Percentiles rank a stretch among this genome's conserved stretches.
Evolutionary conservation across 2,888 invertebrate genomes (phyloP).

Genomic region (Phaonia tiefii): DNA sequence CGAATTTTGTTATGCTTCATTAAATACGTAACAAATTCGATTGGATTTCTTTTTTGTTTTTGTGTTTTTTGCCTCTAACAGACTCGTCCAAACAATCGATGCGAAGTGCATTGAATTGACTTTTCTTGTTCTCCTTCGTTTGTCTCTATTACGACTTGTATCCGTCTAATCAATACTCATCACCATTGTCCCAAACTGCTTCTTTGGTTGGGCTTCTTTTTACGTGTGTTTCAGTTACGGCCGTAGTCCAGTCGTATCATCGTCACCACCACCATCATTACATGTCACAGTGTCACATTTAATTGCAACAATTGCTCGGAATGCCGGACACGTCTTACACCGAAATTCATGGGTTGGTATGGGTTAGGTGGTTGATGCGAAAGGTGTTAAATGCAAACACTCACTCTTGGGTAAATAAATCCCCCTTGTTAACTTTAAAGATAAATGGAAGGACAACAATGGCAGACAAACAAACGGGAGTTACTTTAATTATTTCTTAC

Average conservation of each 20-base stretch:
- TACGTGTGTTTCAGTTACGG: slow-evolving; percentile 18
- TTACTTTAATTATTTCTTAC: slow-evolving; percentile 35
- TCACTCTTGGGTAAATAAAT: neutral
- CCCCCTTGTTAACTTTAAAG: slow-evolving; percentile 53
- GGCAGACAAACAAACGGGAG: neutral
- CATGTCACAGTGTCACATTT: slow-evolving; percentile 57
- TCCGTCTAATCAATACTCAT: slow-evolving; percentile 64
- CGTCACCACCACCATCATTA: slow-evolving; percentile 27
- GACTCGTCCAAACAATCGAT: slow-evolving; percentile 8
- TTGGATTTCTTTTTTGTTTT: slow-evolving; percentile 52
- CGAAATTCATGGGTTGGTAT: slow-evolving; percentile 31
- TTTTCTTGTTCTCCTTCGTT: slow-evolving; percentile 19
- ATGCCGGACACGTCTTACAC: slow-evolving; percentile 63
- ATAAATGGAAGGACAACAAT: neutral
- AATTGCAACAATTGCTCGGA: slow-evolving; percentile 64
- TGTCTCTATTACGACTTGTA: slow-evolving; percentile 30
- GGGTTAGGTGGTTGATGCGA: slow-evolving; percentile 38
- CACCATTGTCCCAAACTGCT: slow-evolving; percentile 50
- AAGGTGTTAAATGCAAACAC: slow-evolving; percentile 43
- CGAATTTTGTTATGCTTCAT: slow-evolving; percentile 64
- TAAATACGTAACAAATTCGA: slow-evolving; percentile 63
- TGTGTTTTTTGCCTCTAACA: slow-evolving; percentile 40
- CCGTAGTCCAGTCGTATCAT: neutral
- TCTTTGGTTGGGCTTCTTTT: slow-evolving; percentile 49
- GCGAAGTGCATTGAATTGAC: slow-evolving; percentile 48